Percentiles rank a stretch among this genome's conserved stretches.
These are phyloP conservation scores for Azemiops feae DNA, from an alignment of 2,113 vertebrate species.

Conservation along the genomic window DNA sequence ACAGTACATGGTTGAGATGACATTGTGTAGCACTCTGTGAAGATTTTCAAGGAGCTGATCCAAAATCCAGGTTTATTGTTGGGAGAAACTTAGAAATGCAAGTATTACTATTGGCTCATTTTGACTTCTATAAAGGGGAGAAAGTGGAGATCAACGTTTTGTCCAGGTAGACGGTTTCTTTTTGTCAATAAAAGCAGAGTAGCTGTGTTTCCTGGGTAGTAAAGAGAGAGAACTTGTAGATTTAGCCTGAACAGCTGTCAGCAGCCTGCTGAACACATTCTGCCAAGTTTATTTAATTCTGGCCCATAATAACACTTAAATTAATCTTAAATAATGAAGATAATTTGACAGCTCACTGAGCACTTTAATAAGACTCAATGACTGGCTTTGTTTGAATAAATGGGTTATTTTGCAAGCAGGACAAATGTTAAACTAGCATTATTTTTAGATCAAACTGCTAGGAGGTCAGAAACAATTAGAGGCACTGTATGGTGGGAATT, in stretches of 20 bases:
- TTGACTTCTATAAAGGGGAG: neutral
- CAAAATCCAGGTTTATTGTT: neutral
- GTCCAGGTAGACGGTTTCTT: neutral
- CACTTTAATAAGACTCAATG: conserved; percentile 54
- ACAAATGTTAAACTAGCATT: conserved; percentile 67
- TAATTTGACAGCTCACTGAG: conserved; percentile 57
- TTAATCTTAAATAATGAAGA: conserved; percentile 56
- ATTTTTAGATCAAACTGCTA: conserved; percentile 68
- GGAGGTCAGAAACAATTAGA: conserved; percentile 65
- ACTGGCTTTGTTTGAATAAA: conserved; percentile 64
- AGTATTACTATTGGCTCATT: neutral
- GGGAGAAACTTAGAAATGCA: neutral
- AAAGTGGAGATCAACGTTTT: too few relatives aligned
- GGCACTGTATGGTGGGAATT: conserved; percentile 58
- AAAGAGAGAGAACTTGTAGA: neutral
- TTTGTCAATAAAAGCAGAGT: neutral
- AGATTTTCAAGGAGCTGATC: neutral
- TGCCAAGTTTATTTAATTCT: conserved; percentile 53
- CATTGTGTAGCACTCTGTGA: neutral
- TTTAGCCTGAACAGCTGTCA: conserved; percentile 36
- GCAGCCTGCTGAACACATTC: conserved; percentile 30
- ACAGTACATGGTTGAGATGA: neutral
- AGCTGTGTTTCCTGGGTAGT: neutral
- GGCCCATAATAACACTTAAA: conserved; percentile 44
- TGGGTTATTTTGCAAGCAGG: conserved; percentile 66